Conservation (phyloP, 2,797 vertebrate genomes). For the Sebastes ruberrimus region DNA sequence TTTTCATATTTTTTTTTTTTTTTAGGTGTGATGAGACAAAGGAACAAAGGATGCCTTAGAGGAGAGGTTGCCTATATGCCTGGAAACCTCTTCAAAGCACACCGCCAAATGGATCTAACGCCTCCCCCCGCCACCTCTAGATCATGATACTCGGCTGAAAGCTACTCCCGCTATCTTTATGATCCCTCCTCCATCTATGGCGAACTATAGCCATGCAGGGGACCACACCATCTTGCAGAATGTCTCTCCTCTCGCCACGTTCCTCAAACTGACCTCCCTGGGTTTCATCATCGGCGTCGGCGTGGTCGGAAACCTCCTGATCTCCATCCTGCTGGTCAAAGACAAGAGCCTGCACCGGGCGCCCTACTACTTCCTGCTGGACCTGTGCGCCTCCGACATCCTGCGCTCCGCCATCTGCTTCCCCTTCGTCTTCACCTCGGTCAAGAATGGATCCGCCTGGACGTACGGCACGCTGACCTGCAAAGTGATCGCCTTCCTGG, state of each 20-base stretch:
- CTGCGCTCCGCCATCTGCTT: constrained; percentile 99
- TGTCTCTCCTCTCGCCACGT: constrained; percentile 98
- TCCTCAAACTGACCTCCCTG: constrained; percentile 99
- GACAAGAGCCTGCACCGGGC: constrained; percentile 99
- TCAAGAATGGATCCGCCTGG: constrained; percentile 98
- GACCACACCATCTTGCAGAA: constrained; percentile 99
- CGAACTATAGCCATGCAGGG: constrained; percentile 99
- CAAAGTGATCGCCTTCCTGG: constrained; percentile 99
- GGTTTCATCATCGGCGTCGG: constrained; percentile 99
- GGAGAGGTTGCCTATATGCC: constrained; percentile 88
- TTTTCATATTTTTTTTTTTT: constrained; percentile 50
- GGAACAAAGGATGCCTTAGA: constrained; percentile 94
- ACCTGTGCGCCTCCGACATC: constrained; percentile 98
- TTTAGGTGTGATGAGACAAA: constrained; percentile 98
- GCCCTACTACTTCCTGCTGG: constrained; percentile 99
- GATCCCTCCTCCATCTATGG: constrained; percentile 99
- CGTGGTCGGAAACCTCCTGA: constrained; percentile 99
- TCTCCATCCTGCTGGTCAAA: constrained; percentile 99
- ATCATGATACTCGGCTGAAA: constrained; percentile 99
- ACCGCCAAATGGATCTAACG: constrained; percentile 95
- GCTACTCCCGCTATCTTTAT: constrained; percentile 92
- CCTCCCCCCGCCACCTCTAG: constrained; percentile 92
- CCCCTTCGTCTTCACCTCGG: constrained; percentile 99
- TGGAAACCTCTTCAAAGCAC: constrained; percentile 97
- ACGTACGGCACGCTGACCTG: constrained; percentile 98